Conservation (phyloP, 2,888 invertebrate species). For the Drosophila buzzatii region DNA sequence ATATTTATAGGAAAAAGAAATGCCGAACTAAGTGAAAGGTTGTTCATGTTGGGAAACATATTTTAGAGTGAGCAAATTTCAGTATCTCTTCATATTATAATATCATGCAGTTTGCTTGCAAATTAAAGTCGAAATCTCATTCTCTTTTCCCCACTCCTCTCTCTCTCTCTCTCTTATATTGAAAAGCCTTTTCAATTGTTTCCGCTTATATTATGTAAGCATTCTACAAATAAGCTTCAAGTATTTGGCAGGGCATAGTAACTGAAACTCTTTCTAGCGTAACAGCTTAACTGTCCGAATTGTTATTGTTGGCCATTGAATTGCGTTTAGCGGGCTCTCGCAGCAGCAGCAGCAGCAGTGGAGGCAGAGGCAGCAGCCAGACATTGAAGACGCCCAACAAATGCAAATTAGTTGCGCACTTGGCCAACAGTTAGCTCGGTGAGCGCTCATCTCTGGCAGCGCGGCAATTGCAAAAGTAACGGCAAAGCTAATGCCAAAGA, state of each 20-base stretch:
- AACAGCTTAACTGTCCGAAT: slow-evolving; percentile 37
- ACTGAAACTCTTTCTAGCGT: slow-evolving; percentile 40
- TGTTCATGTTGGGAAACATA: too few species aligned
- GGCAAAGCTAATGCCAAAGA: slow-evolving; percentile 52
- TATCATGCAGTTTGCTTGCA: not conserved
- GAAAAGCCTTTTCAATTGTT: slow-evolving; percentile 21
- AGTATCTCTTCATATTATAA: not conserved
- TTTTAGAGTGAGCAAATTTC: too few species aligned
- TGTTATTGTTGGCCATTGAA: slow-evolving; percentile 48
- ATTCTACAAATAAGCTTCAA: slow-evolving; percentile 30
- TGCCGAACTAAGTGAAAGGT: too few species aligned
- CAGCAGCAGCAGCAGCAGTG: slow-evolving; percentile 5
- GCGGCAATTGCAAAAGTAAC: slow-evolving; percentile 62
- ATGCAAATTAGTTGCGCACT: slow-evolving; percentile 77
- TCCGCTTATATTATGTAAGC: slow-evolving; percentile 35
- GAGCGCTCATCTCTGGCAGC: slow-evolving; percentile 45
- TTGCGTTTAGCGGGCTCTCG: slow-evolving; percentile 40
- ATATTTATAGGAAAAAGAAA: too few species aligned
- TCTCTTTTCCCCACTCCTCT: too few species aligned
- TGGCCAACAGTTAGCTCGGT: slow-evolving; percentile 70
- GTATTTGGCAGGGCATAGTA: slow-evolving; percentile 4
- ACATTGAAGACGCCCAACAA: slow-evolving; percentile 53
- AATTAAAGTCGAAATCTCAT: not conserved
- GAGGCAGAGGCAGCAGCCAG: not conserved
- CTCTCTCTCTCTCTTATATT: not conserved